Conservation (phyloP, 2,888 invertebrate species). For the Abrostola triplasia region DNA sequence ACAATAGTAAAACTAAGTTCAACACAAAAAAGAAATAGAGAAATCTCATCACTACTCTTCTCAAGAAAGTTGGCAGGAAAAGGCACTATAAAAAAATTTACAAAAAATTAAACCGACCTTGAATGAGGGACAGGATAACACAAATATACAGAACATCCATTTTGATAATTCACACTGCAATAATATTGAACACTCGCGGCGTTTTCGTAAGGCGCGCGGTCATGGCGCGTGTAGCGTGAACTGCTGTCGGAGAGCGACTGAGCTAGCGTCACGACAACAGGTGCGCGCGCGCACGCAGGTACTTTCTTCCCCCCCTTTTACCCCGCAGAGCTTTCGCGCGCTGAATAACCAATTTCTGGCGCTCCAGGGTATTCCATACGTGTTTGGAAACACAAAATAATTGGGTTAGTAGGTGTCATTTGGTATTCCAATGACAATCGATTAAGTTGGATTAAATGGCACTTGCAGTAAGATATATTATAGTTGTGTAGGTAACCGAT, state of each 20-base stretch:
- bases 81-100: slow-evolving; percentile 12
- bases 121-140: slow-evolving; percentile 65
- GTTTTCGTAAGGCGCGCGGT: slow-evolving; percentile 60
- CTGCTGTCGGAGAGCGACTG: slow-evolving; percentile 70
- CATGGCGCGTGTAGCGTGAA: slow-evolving; percentile 71
- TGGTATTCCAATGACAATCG: slow-evolving; percentile 41
- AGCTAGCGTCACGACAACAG: slow-evolving; percentile 62
- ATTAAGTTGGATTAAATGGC: slow-evolving; percentile 24
- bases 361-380: slow-evolving; percentile 66
- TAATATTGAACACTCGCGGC: slow-evolving; percentile 76
- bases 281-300: slow-evolving; percentile 70
- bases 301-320: slow-evolving; percentile 48
- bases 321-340: slow-evolving; percentile 73
- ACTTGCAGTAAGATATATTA: slow-evolving; percentile 2
- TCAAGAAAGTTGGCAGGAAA: slow-evolving; percentile 38
- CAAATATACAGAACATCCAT: slow-evolving; percentile 78
- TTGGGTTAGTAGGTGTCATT: slow-evolving; percentile 59
- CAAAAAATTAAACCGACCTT: slow-evolving; percentile 65
- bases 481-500: slow-evolving; percentile 15
- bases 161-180: slow-evolving; percentile 69
- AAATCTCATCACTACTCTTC: slow-evolving; percentile 38
- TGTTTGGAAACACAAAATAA: slow-evolving; percentile 58
- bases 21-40: slow-evolving; percentile 32
- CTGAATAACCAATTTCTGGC: slow-evolving; percentile 77
- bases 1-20: slow-evolving; percentile 57